Evolutionary conservation across 2,113 vertebrate genomes (phyloP).

Genomic region (Genyomyrus donnyi): DNA sequence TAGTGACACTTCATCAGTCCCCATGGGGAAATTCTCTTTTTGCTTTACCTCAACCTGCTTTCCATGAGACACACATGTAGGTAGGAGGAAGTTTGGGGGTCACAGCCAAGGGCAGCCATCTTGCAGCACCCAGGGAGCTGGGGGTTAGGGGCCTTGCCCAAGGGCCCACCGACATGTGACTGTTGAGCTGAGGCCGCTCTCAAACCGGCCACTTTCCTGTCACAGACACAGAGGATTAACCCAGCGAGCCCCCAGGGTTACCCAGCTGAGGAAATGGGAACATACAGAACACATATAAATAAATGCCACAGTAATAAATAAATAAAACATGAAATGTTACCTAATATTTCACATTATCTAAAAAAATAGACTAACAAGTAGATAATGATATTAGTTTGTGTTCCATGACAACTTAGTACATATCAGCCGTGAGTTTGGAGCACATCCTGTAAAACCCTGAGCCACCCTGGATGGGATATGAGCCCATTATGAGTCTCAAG

Average conservation of each 20-base stretch:
- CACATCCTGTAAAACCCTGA: not conserved
- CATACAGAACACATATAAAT: not conserved
- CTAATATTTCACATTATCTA: not conserved
- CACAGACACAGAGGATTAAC: not conserved
- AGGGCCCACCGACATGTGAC: not conserved
- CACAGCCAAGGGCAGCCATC: not conserved
- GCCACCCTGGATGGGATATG: not conserved
- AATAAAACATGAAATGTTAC: not conserved
- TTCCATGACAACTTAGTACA: not conserved
- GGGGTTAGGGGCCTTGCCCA: not conserved
- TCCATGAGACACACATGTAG: not conserved
- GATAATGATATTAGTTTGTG: not conserved
- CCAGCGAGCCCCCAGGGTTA: not conserved
- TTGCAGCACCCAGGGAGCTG: not conserved
- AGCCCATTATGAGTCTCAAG: not conserved
- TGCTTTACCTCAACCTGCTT: not conserved
- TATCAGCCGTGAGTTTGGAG: not conserved
- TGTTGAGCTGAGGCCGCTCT: not conserved
- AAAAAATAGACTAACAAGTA: not conserved
- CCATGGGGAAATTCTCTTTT: not conserved
- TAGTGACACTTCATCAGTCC: not conserved
- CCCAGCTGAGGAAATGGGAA: not conserved
- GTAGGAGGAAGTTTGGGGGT: not conserved
- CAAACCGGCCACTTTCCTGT: not conserved
- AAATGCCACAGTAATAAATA: not conserved